Base-by-base conservation (phyloP, 2,888 invertebrate species). In the Synergus laeviventris region DNA sequence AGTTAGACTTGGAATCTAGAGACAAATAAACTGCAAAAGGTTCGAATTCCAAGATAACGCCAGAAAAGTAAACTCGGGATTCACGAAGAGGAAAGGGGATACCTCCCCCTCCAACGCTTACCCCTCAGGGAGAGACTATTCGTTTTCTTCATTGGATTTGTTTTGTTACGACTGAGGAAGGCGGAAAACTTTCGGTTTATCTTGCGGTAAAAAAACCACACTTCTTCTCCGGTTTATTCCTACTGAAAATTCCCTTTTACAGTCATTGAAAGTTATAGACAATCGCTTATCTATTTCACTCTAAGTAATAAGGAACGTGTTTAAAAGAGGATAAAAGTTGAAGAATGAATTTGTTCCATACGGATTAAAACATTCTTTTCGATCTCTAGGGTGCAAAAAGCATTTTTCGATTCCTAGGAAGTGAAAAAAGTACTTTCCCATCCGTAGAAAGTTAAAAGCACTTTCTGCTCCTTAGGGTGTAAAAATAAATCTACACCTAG, bases 141-240 rank as follows among this genome's bases (percentile, higher is more conserved):
- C 83, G 85, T 86, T 87, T 86, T 84, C 81, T 81, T 86, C 83
- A 86, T 86, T 83, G 83, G 83, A 87, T 86, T 87, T 85, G 79
- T 81, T 31, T 5, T 81, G 82, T n/a, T 80, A 79, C 81, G 84
- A 84, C 84, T 81, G 83, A 82, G 79, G 81, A 70, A 83, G 83
- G 83, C 76, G 79, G 79, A 83, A 83, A 85, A 85, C 81, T 83
- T 84, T 83, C 80, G 82, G 82, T 84, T 85, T 83, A 84, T 83
- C 18, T 54, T 54, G 54, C 74, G 75, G 39, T 21, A 14, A 14
- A 21, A 42, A 18, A 38, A 38, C 45, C 16, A 24, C 4, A 5
- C 8, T 42, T 21, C 59, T 24, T 24, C 1, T 24, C 5, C 24
- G 0, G 59, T 24, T 24, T 11, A 59, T 14, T 24, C 14, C 4